phyloP scores from a whole-genome alignment of 2,888 invertebrate genomes.

The Ectemnius continuus region DNA sequence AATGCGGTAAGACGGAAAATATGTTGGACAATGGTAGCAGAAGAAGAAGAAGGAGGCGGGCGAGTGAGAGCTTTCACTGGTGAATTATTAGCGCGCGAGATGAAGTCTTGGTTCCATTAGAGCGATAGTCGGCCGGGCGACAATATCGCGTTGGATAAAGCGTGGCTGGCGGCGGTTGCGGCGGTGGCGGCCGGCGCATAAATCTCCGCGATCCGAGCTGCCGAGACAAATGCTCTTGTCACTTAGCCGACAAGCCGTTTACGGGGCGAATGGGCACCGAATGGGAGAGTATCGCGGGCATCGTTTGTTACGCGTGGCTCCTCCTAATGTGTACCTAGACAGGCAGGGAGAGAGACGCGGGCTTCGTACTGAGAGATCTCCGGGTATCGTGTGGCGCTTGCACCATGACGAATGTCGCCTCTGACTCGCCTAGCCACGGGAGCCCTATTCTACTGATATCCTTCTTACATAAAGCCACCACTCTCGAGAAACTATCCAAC shows the following conservation, averaged over 20 bases:
- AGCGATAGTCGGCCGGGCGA: conserved; percentile 10
- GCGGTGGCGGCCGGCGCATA: conserved; percentile 21
- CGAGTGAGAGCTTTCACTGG: conserved; percentile 14
- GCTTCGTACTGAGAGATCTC: no score
- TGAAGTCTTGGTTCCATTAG: conserved; percentile 1
- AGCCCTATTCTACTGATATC: no score
- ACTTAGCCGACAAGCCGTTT: conserved; percentile 46
- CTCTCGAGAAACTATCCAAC: no score
- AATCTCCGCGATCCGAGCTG: conserved; percentile 41
- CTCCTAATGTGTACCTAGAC: conserved; percentile 4
- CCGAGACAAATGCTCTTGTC: conserved; percentile 54
- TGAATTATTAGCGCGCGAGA: conserved; percentile 15
- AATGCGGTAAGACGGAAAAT: not conserved
- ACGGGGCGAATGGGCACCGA: conserved; percentile 27
- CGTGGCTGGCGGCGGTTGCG: conserved; percentile 13
- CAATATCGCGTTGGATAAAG: not conserved
- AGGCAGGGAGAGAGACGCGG: not conserved
- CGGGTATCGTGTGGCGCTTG: no score
- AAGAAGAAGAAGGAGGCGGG: not conserved
- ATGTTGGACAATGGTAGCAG: not conserved
- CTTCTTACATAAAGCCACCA: no score
- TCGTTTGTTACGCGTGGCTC: conserved; percentile 5
- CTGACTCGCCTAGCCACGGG: no score
- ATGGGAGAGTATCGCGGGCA: conserved; percentile 27
- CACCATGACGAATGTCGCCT: no score